A percentile compares a stretch with the other conserved stretches of the same genome.
These are phyloP conservation scores for Eonycteris spelaea DNA, from an alignment of 2,113 vertebrate species.

Conservation along the genomic window DNA sequence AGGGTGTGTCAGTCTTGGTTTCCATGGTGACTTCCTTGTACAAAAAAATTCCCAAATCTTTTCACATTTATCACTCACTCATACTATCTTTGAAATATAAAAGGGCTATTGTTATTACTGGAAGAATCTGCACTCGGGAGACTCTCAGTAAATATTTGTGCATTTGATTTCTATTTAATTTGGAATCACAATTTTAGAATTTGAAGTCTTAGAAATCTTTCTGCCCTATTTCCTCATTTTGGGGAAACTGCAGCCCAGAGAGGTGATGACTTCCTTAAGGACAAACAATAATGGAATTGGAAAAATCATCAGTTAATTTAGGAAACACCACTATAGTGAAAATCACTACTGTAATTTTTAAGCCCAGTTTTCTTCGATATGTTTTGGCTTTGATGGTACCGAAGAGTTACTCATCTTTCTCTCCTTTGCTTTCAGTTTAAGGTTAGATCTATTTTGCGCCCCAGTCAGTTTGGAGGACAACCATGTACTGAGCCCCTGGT, in stretches of 20 bases:
- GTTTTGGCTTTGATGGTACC: background rate
- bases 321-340: background rate
- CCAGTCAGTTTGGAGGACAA: slow-evolving; percentile 91
- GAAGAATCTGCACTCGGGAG: background rate
- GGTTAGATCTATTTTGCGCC: slow-evolving; percentile 81
- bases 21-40: background rate
- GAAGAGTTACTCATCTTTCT: background rate
- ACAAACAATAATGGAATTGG: background rate
- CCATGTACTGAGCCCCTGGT: slow-evolving; percentile 83
- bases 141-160: background rate
- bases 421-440: slow-evolving; percentile 84
- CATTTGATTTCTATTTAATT: background rate
- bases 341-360: background rate
- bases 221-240: background rate
- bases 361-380: background rate
- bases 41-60: background rate
- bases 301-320: background rate
- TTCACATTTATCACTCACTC: background rate
- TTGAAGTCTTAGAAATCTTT: background rate
- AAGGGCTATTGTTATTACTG: background rate
- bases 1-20: background rate
- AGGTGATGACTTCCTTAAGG: background rate
- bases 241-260: background rate
- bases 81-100: background rate
- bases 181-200: background rate